Base-by-base conservation (phyloP, 2,113 vertebrate genomes). In the Acanthochromis polyacanthus region DNA sequence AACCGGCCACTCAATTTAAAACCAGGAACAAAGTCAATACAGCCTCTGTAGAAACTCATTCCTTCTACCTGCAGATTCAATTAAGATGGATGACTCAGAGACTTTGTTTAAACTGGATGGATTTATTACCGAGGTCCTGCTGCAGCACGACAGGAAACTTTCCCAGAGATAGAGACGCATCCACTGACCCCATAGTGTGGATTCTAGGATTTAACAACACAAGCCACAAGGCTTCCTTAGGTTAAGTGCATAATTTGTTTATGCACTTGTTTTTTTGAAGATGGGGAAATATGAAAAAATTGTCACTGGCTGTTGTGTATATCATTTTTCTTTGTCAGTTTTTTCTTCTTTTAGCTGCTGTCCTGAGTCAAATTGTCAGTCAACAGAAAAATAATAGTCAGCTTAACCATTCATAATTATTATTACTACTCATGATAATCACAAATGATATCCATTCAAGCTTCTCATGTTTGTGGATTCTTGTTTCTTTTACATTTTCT, bases 21-120 rank as follows among this genome's bases (percentile, higher is more conserved):
- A 63, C 32, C 64, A 74, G 74, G 15, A 51, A 60, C 64, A 46
- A 51, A 62, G 79, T 86, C 83, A 61, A 76, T 83, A 32, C 43
- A 43, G 32, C 76, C 74, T 66, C 46, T 59, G 79, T 73, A 69
- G 80, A 69, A 75, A 74, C 72, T 82, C 74, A 48, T 80, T 89
- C 71, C 78, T 52, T 77, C 71, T 45, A 71, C 78, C 83, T 77
- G 87, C 71, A 80, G 80, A 87, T 85, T 90, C 74, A 83, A 64
- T 91, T 81, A 81, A 64, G 59, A 78, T 79, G 77, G 67, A 80
- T 87, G 82, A 88, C 40, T 80, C 85, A 68, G 36, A 57, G 73
- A 56, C 55, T 68, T 40, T 71, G 63, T 84, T 83, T 88, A 57
- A 74, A 81, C 68, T 78, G 75, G n/a, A 74, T 40, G 71, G 67